Evolutionary conservation across 1,140 invertebrate species (phyloP).

Genomic region (Tigriopus japonicus): DNA sequence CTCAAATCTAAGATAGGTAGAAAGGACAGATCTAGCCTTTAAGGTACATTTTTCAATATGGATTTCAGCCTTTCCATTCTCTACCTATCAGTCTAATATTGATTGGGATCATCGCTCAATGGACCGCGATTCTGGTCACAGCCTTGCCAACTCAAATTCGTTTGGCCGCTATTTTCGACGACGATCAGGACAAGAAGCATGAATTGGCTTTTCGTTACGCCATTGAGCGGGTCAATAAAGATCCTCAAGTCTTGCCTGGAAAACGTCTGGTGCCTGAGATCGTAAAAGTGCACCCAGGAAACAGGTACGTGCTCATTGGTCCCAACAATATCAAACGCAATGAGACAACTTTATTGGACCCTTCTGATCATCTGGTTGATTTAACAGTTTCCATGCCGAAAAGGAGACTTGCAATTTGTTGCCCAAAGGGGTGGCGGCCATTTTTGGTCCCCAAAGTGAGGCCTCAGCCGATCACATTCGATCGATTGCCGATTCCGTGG

Average conservation of each 20-base stretch:
- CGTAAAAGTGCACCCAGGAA: neutral
- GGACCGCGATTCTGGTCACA: too few species aligned
- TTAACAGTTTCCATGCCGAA: neutral
- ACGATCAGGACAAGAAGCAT: slow-evolving; percentile 58
- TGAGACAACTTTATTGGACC: too few species aligned
- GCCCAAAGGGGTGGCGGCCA: slow-evolving; percentile 4
- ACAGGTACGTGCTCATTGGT: too few species aligned
- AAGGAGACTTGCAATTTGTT: neutral
- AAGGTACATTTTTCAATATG: too few species aligned
- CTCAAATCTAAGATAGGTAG: too few species aligned
- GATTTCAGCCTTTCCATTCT: too few species aligned
- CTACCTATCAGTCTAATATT: too few species aligned
- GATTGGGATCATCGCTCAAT: too few species aligned
- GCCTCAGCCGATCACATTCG: slow-evolving; percentile 8
- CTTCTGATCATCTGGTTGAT: too few species aligned
- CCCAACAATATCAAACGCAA: too few species aligned
- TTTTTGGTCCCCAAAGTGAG: slow-evolving; percentile 5
- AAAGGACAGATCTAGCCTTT: too few species aligned
- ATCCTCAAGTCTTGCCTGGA: slow-evolving; percentile 22
- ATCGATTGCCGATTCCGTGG: slow-evolving; percentile 1
- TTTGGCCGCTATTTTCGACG: slow-evolving; percentile 23
- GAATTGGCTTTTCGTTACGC: slow-evolving; percentile 74
- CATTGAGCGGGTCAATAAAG: slow-evolving; percentile 70
- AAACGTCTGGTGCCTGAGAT: neutral
- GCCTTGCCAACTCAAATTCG: neutral